phyloP scores from a whole-genome alignment of 1,140 invertebrate genomes.

The Epicauta chinensis region DNA sequence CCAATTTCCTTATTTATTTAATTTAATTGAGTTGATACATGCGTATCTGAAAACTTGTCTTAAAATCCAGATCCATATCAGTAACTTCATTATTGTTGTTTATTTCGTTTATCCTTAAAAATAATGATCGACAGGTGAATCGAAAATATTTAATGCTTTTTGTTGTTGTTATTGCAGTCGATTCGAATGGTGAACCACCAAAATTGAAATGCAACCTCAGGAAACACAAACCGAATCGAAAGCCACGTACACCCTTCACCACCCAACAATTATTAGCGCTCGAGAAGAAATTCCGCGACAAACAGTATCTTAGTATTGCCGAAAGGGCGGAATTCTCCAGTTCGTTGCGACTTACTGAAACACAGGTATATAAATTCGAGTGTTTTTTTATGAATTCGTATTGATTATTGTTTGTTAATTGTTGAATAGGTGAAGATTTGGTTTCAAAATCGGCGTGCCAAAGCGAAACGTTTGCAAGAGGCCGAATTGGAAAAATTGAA shows the following conservation, averaged over 20 bases:
- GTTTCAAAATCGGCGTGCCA: conserved; percentile 95
- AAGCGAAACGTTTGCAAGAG: conserved; percentile 90
- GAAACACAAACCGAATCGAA: conserved; percentile 84
- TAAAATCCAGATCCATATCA: neutral
- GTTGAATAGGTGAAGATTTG: conserved; percentile 93
- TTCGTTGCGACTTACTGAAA: conserved; percentile 90
- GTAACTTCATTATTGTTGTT: neutral
- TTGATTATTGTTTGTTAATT: conserved; percentile 36
- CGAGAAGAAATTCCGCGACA: conserved; percentile 94
- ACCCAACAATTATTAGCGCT: conserved; percentile 90
- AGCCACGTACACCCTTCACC: conserved; percentile 95
- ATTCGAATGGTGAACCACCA: conserved; percentile 62
- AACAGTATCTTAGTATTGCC: conserved; percentile 94
- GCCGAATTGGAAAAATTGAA: conserved; percentile 80
- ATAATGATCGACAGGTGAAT: neutral
- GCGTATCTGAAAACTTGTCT: neutral
- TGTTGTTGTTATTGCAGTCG: conserved; percentile 42
- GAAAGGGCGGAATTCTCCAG: conserved; percentile 95
- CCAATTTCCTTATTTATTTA: neutral
- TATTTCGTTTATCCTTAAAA: neutral
- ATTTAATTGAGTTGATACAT: neutral
- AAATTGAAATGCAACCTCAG: conserved; percentile 82
- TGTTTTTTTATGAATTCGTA: no score
- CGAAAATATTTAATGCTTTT: neutral
- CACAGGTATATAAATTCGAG: conserved; percentile 56